Percentiles rank a stretch among this genome's conserved stretches.
These are phyloP conservation scores for Fratercula arctica DNA, from an alignment of 2,797 vertebrate genomes.

Conservation along the genomic window DNA sequence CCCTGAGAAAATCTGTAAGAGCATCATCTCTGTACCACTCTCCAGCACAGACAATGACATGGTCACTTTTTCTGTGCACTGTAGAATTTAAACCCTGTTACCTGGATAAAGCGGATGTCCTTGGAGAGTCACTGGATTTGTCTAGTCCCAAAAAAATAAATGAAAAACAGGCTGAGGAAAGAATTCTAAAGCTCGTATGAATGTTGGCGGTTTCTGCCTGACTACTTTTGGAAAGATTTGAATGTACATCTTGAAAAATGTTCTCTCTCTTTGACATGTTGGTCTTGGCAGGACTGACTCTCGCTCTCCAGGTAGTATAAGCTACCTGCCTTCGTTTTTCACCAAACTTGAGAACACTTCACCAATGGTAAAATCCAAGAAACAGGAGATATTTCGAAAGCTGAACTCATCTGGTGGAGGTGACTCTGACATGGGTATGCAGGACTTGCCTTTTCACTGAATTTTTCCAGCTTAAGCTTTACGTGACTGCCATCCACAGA, in stretches of 20 bases:
- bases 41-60: not conserved
- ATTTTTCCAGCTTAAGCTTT: not conserved
- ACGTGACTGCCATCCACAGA: not conserved
- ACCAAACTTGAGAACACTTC: conserved; percentile 98
- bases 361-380: conserved; percentile 97
- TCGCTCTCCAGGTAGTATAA: conserved; percentile 90
- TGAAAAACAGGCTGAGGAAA: not conserved
- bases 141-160: not conserved
- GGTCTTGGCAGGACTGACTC: conserved; percentile 87
- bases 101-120: not conserved
- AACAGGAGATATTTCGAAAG: conserved; percentile 99
- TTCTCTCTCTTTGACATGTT: not conserved
- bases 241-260: not conserved
- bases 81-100: not conserved
- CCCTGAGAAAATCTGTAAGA: not conserved
- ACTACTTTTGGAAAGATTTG: not conserved
- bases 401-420: conserved; percentile 95
- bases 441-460: conserved; percentile 63
- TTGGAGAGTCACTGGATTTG: not conserved
- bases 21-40: not conserved
- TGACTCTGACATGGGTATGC: conserved; percentile 98
- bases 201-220: not conserved
- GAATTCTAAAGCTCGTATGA: not conserved
- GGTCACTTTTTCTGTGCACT: not conserved
- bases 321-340: conserved; percentile 96